A percentile compares a stretch with the other conserved stretches of the same genome.
Evolutionary conservation across 2,888 invertebrate genomes (phyloP).

Genomic region (Priocnemis perturbator): DNA sequence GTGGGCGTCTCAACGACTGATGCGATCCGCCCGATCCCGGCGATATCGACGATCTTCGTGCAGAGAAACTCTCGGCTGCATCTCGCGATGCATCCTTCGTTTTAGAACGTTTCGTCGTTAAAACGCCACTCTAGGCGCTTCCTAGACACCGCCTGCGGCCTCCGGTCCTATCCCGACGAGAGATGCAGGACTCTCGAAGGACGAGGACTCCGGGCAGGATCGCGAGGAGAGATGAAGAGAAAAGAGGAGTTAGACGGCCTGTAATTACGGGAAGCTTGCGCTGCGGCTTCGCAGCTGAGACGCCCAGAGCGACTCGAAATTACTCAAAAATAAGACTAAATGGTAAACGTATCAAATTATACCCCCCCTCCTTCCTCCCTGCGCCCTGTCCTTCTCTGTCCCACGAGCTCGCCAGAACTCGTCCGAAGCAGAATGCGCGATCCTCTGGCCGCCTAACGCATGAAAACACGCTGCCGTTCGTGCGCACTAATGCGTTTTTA

Average conservation of each 20-base stretch:
- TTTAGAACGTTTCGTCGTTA: conserved; percentile 1
- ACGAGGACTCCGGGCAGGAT: conserved; percentile 14
- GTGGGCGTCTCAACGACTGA: too few relatives aligned
- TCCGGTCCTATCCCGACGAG: conserved; percentile 6
- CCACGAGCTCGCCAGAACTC: too few relatives aligned
- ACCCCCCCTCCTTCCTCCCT: conserved; percentile 38
- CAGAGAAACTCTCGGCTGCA: neutral
- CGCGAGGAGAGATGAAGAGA: conserved; percentile 24
- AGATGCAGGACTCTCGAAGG: neutral
- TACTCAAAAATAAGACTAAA: conserved; percentile 72
- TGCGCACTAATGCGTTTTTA: conserved; percentile 50
- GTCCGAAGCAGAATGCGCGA: too few relatives aligned
- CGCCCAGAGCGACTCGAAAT: conserved; percentile 70
- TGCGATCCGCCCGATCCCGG: too few relatives aligned
- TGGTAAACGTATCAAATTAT: conserved; percentile 70
- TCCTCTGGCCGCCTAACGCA: too few relatives aligned
- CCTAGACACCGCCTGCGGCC: conserved; percentile 64
- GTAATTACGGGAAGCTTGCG: conserved; percentile 63
- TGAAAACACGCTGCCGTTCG: neutral
- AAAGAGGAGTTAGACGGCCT: conserved; percentile 50
- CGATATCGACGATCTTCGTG: conserved; percentile 9
- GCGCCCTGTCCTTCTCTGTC: conserved; percentile 2
- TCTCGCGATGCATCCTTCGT: neutral
- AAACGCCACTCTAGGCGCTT: conserved; percentile 51
- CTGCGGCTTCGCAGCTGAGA: conserved; percentile 54